Base-by-base conservation (phyloP, 1,140 invertebrate genomes). In the Octopus bimaculoides region DNA sequence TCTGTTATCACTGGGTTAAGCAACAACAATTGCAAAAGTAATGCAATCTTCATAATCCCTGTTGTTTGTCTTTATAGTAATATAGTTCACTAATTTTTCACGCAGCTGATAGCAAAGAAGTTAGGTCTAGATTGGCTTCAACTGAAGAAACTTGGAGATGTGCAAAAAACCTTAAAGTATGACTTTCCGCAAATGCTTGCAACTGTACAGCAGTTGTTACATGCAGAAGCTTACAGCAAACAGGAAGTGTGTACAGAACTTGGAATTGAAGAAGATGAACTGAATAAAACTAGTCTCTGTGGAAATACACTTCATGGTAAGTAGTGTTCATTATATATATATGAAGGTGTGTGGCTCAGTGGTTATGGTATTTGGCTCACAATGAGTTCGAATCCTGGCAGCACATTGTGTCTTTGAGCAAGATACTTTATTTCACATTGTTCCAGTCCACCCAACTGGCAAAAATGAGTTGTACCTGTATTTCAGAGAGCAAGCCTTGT, bases 191-290 rank as follows among this genome's bases (percentile, higher is more conserved):
- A 96, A 85, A 94, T 96, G 92, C 90, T 93, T 76, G 79, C 87
- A 8, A 84, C 95, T 54, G 94, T 95, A 2, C 87, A 92, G 52
- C 87, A 92, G 74, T 87, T 91, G 78, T 89, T 98, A 14, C 93
- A 94, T 82, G 90, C 93, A 83, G 92, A 93, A 55, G 90, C 93
- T 0, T 98, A 98, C 86, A 93, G 92, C 17, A 93, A 94, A 83
- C 87, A 92, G 12, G 96, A 98, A 91, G 92, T 98, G 80, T 92
- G 92, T 82, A 77, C 92, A 66, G 88, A 93, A 75, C 91, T 98
- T 77, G 87, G 81, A 66, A 92, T 95, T 0, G 92, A 90, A 61
- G 90, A 92, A 82, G 90, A 93, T 61, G 92, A 94, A 83, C 89
- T 98, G 81, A 91, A 93, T 82, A 85, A 92, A 73, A 87, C 85